phyloP scores from a whole-genome alignment of 2,113 vertebrate species.

The Hystrix brachyura region DNA sequence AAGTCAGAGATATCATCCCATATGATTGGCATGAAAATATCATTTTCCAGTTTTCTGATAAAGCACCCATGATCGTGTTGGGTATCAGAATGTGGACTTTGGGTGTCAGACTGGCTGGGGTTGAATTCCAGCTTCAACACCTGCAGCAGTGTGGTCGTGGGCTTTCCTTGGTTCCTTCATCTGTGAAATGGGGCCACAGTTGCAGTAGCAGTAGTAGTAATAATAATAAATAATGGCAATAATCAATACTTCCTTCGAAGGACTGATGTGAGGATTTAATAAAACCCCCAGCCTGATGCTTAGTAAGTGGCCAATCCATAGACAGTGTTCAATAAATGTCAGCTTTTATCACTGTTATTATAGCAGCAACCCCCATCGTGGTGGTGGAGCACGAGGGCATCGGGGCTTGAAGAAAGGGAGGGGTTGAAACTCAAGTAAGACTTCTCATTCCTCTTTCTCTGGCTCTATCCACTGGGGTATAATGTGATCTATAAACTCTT shows the following conservation, averaged over 20 bases:
- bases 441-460: constrained; percentile 83
- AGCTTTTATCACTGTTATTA: constrained; percentile 71
- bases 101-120: not conserved
- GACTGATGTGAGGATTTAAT: constrained; percentile 15
- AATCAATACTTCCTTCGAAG: constrained; percentile 10
- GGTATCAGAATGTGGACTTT: not conserved
- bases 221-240: not conserved
- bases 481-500: constrained; percentile 93
- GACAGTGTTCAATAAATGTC: constrained; percentile 72
- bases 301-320: constrained; percentile 57
- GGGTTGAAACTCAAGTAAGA: constrained; percentile 80
- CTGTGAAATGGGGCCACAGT: not conserved
- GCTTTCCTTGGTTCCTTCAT: not conserved
- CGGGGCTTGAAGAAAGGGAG: constrained; percentile 77
- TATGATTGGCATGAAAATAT: constrained; percentile 69
- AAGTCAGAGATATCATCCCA: constrained; percentile 60
- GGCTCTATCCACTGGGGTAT: constrained; percentile 90
- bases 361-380: not conserved
- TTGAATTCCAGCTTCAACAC: not conserved
- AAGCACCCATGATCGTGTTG: not conserved
- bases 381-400: constrained; percentile 31
- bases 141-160: not conserved
- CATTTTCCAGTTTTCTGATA: constrained; percentile 60
- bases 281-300: not conserved
- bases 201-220: not conserved